These are phyloP conservation scores for Mirounga angustirostris DNA, from an alignment of 2,113 vertebrate species.

Conservation along the genomic window DNA sequence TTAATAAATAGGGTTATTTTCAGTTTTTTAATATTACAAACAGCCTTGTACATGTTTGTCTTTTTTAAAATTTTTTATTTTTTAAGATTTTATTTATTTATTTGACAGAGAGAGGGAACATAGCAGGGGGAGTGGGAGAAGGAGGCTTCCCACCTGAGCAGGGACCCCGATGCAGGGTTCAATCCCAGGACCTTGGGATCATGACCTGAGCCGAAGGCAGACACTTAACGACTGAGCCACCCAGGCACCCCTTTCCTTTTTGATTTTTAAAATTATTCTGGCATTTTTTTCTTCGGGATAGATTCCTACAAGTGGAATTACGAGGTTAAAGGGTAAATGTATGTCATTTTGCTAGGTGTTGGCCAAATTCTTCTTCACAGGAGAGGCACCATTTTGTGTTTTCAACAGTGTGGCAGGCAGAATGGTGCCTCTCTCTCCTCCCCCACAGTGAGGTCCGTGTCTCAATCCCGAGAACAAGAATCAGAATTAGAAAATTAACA, in stretches of 20 bases:
- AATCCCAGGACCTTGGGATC: too few relatives aligned
- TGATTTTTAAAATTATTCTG: background rate
- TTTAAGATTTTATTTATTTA: too few relatives aligned
- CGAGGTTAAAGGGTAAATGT: background rate
- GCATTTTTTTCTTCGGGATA: background rate
- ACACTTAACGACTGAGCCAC: too few relatives aligned
- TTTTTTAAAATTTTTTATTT: background rate
- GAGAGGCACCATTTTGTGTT: background rate
- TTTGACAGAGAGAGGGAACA: too few relatives aligned
- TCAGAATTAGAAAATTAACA: background rate
- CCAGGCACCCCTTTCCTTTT: too few relatives aligned
- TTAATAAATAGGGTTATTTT: too few relatives aligned
- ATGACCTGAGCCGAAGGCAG: too few relatives aligned
- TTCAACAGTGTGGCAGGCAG: background rate
- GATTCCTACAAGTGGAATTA: background rate
- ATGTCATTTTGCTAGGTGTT: background rate
- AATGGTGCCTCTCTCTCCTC: background rate
- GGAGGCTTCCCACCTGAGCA: too few relatives aligned
- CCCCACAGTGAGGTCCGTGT: background rate
- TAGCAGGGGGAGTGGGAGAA: too few relatives aligned
- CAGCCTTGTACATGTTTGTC: background rate
- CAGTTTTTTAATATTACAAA: background rate
- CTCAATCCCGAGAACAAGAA: background rate
- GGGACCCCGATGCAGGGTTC: too few relatives aligned
- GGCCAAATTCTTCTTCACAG: background rate